Conservation (phyloP, 2,113 vertebrate genomes). For the Myotis brandtii region DNA sequence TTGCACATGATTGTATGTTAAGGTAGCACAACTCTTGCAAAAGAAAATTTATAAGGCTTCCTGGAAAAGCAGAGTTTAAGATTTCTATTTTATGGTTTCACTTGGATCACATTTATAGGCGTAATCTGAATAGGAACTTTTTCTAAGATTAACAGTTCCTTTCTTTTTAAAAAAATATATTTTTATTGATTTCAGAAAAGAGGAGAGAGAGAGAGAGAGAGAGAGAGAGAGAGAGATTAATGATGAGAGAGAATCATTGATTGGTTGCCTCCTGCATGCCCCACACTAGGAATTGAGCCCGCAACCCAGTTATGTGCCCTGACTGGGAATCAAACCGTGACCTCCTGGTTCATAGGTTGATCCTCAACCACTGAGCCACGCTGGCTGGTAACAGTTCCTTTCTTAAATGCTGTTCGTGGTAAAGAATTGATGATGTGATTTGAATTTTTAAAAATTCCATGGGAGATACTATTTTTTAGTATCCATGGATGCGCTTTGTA, state of each 20-base stretch:
- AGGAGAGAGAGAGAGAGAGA: no score
- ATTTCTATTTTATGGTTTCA: slow-evolving; percentile 70
- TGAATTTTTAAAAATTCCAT: slow-evolving; percentile 61
- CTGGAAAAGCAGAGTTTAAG: slow-evolving; percentile 49
- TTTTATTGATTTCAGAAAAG: no score
- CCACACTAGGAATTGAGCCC: no score
- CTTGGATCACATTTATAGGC: slow-evolving; percentile 64
- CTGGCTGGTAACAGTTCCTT: slow-evolving; percentile 40
- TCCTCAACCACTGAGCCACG: no score
- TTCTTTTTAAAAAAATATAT: neutral
- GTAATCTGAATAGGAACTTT: slow-evolving; percentile 74
- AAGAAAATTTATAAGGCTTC: slow-evolving; percentile 41
- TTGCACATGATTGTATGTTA: neutral
- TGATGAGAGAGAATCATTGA: no score
- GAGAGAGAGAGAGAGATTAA: no score
- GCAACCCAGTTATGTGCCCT: no score
- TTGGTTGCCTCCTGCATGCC: no score
- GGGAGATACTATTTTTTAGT: slow-evolving; percentile 48
- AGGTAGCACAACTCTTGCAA: neutral
- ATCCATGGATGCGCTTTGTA: neutral
- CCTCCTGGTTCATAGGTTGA: no score
- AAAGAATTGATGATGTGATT: slow-evolving; percentile 33
- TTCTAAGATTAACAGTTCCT: slow-evolving; percentile 69
- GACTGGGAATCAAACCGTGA: no score
- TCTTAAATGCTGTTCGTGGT: slow-evolving; percentile 72